Percentiles rank a stretch among this genome's conserved stretches.
These are phyloP conservation scores for Lagocephalus sceleratus DNA, from an alignment of 2,797 vertebrate genomes.

Conservation along the genomic window DNA sequence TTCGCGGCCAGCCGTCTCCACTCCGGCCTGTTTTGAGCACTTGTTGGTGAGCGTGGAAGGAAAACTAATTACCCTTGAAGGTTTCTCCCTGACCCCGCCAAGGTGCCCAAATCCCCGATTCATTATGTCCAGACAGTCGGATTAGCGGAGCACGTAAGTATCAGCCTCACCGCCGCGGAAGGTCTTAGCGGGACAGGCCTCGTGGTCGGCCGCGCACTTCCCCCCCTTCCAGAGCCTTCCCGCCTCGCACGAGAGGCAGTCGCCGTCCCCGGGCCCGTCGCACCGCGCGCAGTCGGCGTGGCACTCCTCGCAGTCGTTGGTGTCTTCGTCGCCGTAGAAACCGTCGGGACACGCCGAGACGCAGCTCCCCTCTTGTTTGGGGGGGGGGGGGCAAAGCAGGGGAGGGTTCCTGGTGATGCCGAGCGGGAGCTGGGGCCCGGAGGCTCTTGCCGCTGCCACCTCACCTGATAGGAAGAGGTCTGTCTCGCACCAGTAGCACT, in stretches of 20 bases:
- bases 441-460: neutral
- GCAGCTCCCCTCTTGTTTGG: conserved; percentile 84
- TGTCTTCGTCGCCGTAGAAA: conserved; percentile 78
- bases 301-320: conserved; percentile 85
- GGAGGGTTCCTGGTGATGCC: neutral
- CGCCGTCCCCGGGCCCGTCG: conserved; percentile 62
- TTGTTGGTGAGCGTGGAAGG: conserved; percentile 41
- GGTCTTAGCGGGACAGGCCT: conserved; percentile 64
- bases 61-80: conserved; percentile 69
- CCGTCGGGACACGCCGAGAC: conserved; percentile 78
- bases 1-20: conserved; percentile 29
- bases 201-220: conserved; percentile 66
- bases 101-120: conserved; percentile 64
- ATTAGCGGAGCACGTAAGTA: conserved; percentile 51
- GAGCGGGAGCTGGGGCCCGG: too few species aligned
- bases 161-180: conserved; percentile 71
- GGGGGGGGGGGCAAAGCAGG: conserved; percentile 17
- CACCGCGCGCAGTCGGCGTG: conserved; percentile 80
- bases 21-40: conserved; percentile 26
- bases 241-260: conserved; percentile 77
- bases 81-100: conserved; percentile 55
- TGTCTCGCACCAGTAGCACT: conserved; percentile 85
- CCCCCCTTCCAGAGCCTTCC: conserved; percentile 59
- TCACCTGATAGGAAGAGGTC: conserved; percentile 87
- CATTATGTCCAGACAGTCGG: conserved; percentile 58